A percentile compares a stretch with the other conserved stretches of the same genome.
Evolutionary conservation across 1,140 invertebrate species (phyloP).

Genomic region (Drosophila arawakana): DNA sequence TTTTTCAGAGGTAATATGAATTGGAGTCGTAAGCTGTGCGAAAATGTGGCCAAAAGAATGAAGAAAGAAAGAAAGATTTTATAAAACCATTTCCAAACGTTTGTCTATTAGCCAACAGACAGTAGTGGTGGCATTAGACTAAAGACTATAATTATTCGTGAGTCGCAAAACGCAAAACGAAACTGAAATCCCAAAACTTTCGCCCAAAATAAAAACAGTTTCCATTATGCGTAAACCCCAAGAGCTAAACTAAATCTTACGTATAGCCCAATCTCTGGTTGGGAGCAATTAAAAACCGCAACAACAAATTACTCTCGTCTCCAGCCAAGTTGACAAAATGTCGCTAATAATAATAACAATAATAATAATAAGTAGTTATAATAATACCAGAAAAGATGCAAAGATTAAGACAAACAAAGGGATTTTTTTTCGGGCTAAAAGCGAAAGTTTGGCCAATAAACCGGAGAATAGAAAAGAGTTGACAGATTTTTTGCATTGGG

Average conservation of each 20-base stretch:
- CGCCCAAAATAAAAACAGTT: conserved; percentile 69
- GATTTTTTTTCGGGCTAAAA: conserved; percentile 53
- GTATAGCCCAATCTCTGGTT: conserved; percentile 31
- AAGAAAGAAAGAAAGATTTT: conserved; percentile 35
- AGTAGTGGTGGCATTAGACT: conserved; percentile 28
- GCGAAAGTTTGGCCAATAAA: conserved; percentile 56
- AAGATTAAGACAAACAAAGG: conserved; percentile 55
- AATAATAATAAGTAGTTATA: conserved; percentile 40
- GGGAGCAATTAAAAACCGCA: conserved; percentile 67
- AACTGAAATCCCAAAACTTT: conserved; percentile 58
- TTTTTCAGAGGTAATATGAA: conserved; percentile 57
- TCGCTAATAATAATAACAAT: conserved; percentile 56
- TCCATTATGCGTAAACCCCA: conserved; percentile 67
- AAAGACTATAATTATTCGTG: conserved; percentile 57
- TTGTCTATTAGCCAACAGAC: conserved; percentile 51
- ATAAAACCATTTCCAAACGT: conserved; percentile 49
- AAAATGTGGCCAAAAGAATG: conserved; percentile 30
- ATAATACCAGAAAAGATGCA: conserved; percentile 41
- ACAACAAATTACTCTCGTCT: conserved; percentile 22
- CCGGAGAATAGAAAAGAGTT: conserved; percentile 55
- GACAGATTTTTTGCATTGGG: conserved; percentile 35
- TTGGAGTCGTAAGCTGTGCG: conserved; percentile 65
- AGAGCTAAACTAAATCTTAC: conserved; percentile 63
- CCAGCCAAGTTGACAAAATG: conserved; percentile 59
- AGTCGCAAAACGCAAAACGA: conserved; percentile 25